These are phyloP conservation scores for Betta splendens DNA, from an alignment of 2,797 vertebrate genomes.

Conservation along the genomic window DNA sequence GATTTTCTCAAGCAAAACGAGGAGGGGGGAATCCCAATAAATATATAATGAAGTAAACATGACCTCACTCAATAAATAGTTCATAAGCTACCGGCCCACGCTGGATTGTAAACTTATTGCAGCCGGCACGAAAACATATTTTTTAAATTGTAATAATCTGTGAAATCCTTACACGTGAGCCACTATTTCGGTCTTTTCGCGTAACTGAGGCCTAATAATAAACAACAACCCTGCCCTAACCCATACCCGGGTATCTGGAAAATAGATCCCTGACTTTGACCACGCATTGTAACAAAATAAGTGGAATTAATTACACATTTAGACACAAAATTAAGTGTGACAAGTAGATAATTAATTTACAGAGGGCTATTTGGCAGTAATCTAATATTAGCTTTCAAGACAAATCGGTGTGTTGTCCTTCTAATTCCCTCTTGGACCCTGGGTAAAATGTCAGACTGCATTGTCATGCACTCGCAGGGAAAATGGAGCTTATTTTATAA, in stretches of 20 bases:
- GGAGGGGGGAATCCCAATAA: slow-evolving; percentile 92
- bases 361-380: slow-evolving; percentile 89
- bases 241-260: slow-evolving; percentile 64
- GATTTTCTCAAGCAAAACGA: slow-evolving; percentile 84
- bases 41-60: slow-evolving; percentile 98
- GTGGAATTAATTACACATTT: slow-evolving; percentile 87
- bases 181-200: slow-evolving; percentile 48
- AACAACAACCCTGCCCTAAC: slow-evolving; percentile 46
- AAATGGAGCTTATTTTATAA: slow-evolving; percentile 61
- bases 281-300: slow-evolving; percentile 83
- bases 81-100: slow-evolving; percentile 83
- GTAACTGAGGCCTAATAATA: slow-evolving; percentile 58
- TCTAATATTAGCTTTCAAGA: slow-evolving; percentile 87
- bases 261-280: slow-evolving; percentile 74
- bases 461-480: slow-evolving; percentile 65
- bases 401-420: slow-evolving; percentile 76
- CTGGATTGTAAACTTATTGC: slow-evolving; percentile 78
- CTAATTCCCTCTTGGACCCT: slow-evolving; percentile 65
- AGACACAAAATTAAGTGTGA: slow-evolving; percentile 91
- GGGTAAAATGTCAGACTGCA: slow-evolving; percentile 77
- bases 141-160: slow-evolving; percentile 51
- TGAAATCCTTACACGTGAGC: slow-evolving; percentile 59
- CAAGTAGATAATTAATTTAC: slow-evolving; percentile 92
- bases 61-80: slow-evolving; percentile 93
- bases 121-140: slow-evolving; percentile 61